Evolutionary conservation across 2,888 invertebrate genomes (phyloP).

Genomic region (Andricus quercusramuli): DNA sequence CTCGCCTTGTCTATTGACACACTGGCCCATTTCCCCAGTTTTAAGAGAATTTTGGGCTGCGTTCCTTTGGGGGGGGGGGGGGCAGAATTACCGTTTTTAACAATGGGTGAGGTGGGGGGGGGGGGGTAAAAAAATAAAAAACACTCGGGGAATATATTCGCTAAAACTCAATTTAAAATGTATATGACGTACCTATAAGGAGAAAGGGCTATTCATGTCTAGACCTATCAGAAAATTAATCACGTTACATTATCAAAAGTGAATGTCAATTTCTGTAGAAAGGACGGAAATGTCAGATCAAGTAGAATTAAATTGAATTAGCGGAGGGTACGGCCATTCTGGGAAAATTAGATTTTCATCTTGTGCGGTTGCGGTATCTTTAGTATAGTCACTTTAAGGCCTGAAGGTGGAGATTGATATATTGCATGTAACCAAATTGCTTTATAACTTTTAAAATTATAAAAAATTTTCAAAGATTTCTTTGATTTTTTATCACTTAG

Average conservation of each 20-base stretch:
- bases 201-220: background rate
- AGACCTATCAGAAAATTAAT: background rate
- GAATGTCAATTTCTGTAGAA: background rate
- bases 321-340: background rate
- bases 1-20: too few relatives aligned
- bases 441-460: background rate
- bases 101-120: too few relatives aligned
- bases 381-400: background rate
- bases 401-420: background rate
- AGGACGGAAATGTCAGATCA: background rate
- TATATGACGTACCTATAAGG: too few relatives aligned
- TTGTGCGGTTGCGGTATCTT: background rate
- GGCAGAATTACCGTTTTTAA: too few relatives aligned
- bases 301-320: background rate
- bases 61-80: too few relatives aligned
- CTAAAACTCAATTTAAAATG: too few relatives aligned
- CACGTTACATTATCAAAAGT: background rate
- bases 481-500: too few relatives aligned
- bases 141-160: too few relatives aligned
- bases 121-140: too few relatives aligned
- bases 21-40: too few relatives aligned
- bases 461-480: too few relatives aligned
- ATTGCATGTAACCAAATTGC: background rate
- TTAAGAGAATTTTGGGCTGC: too few relatives aligned
- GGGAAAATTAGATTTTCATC: background rate